Percentiles rank a stretch among this genome's conserved stretches.
Evolutionary conservation across 2,113 vertebrate genomes (phyloP).

Genomic region (Nerophis ophidion): DNA sequence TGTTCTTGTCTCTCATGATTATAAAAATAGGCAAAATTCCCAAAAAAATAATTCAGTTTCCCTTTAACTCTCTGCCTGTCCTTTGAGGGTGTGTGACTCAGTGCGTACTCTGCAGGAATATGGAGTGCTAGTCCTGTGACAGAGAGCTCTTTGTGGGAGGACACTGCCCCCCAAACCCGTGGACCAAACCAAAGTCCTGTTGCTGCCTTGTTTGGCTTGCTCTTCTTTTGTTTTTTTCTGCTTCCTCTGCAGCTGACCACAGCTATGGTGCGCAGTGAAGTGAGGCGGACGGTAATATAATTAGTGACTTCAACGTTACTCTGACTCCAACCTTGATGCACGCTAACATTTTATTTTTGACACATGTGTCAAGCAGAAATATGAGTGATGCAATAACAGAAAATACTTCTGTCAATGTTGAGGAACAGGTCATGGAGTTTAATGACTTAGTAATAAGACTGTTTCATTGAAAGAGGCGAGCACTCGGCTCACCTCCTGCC

Average conservation of each 20-base stretch:
- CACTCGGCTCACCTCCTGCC: constrained; percentile 20
- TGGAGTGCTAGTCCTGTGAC: constrained; percentile 49
- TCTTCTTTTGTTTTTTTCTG: constrained; percentile 51
- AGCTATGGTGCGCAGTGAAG: constrained; percentile 15
- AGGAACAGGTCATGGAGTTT: background rate
- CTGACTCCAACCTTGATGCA: background rate
- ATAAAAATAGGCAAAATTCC: no score
- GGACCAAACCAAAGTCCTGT: constrained; percentile 40
- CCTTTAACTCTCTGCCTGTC: background rate
- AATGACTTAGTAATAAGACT: no score
- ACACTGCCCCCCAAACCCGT: constrained; percentile 45
- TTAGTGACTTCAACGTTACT: background rate
- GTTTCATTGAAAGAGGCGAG: no score
- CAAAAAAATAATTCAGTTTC: no score
- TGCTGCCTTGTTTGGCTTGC: constrained; percentile 50
- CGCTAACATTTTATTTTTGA: background rate
- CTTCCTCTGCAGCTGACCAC: constrained; percentile 64
- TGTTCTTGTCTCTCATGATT: no score
- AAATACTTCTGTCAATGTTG: background rate
- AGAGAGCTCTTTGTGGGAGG: constrained; percentile 63
- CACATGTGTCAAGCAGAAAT: background rate
- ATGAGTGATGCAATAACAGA: background rate
- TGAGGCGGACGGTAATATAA: constrained; percentile 2
- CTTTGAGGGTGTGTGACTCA: constrained; percentile 20
- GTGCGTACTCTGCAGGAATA: constrained; percentile 64